phyloP scores from a whole-genome alignment of 2,888 invertebrate species.

The Himalopsyche tibetana region DNA sequence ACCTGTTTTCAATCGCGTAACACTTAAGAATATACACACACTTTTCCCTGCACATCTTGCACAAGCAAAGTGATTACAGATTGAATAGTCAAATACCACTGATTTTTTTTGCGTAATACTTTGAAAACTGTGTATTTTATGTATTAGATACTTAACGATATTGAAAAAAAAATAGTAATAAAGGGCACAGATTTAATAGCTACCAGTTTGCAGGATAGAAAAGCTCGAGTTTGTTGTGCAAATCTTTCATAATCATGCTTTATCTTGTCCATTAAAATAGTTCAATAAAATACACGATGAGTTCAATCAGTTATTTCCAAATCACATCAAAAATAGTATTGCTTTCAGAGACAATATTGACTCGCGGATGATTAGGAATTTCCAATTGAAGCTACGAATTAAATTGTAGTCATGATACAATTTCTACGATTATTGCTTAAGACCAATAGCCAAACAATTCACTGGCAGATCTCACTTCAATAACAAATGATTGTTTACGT shows the following conservation, averaged over 20 bases:
- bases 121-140: too few species aligned
- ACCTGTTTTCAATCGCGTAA: too few species aligned
- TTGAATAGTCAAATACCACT: too few species aligned
- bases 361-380: neutral
- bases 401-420: constrained; percentile 51
- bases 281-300: constrained; percentile 6
- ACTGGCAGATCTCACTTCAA: neutral
- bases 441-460: neutral
- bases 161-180: too few species aligned
- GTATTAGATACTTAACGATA: too few species aligned
- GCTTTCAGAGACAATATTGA: neutral
- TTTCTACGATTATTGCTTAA: constrained; percentile 26
- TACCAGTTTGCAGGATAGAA: neutral
- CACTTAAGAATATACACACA: too few species aligned
- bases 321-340: constrained; percentile 2
- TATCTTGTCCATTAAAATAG: neutral
- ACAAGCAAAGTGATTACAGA: too few species aligned
- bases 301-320: constrained; percentile 17
- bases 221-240: neutral
- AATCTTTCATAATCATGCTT: constrained; percentile 12
- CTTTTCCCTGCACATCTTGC: too few species aligned
- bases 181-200: neutral
- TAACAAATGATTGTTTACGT: neutral
- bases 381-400: constrained; percentile 45
- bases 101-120: too few species aligned